phyloP scores from a whole-genome alignment of 1,140 invertebrate species.

The Caenorhabditis briggsae region DNA sequence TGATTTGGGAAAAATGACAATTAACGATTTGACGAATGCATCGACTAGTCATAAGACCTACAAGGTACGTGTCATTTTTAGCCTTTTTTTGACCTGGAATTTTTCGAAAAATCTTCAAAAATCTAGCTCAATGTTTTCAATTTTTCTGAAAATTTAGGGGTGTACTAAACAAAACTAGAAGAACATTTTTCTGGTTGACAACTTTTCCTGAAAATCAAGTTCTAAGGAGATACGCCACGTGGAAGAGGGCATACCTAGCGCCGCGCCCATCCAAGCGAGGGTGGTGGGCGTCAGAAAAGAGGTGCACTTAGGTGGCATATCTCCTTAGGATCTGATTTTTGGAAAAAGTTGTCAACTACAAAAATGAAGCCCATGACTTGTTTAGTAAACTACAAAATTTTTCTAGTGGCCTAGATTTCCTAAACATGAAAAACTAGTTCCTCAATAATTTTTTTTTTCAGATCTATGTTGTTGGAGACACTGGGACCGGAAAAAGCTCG shows the following conservation, averaged over 20 bases:
- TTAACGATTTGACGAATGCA: slow-evolving; percentile 5
- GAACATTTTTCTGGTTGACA: too few relatives aligned
- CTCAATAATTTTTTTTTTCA: slow-evolving; percentile 55
- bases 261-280: too few relatives aligned
- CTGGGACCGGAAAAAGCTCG: slow-evolving; percentile 66
- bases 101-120: background rate
- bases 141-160: background rate
- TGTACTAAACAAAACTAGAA: background rate
- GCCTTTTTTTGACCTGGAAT: background rate
- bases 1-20: background rate
- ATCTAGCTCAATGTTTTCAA: background rate
- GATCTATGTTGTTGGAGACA: slow-evolving; percentile 67
- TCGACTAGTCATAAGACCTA: slow-evolving; percentile 47
- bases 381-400: too few relatives aligned
- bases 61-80: slow-evolving; percentile 10
- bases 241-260: too few relatives aligned
- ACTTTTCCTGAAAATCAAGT: background rate
- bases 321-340: too few relatives aligned
- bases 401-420: background rate
- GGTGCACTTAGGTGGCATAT: too few relatives aligned
- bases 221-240: too few relatives aligned
- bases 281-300: too few relatives aligned
- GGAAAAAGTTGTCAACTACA: too few relatives aligned
- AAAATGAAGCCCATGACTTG: too few relatives aligned
- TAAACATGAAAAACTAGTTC: background rate